Evolutionary conservation across 2,797 vertebrate genomes (phyloP), one percentile per base, ranked within the genome.

Genomic region (Sebastes glaucus): DNA sequence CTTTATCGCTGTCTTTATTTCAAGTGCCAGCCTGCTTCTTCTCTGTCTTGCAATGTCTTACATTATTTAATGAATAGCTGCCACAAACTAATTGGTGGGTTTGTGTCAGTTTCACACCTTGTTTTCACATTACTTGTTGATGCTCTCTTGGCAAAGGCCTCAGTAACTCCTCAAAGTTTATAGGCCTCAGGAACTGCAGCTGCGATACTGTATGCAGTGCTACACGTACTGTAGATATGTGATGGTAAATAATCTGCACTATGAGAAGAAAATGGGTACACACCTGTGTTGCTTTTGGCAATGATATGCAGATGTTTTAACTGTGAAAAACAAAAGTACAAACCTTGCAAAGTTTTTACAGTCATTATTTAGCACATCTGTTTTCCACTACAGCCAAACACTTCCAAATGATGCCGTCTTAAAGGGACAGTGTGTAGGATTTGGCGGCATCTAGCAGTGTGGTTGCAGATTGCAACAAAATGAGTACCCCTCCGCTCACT

Each of bases 61-160:
- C 65, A 79, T 65, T 55, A n/a, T 56, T 49, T 18, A 70, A 68
- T 71, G 27, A 77, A 62, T 28, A 28, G 30, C 59, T 83, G 80
- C 63, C 73, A 83, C 76, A 28, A 67, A 76, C 60, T 74, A 62
- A 82, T 80, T 83, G 76, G 77, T 70, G 22, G 61, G 65, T 83
- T 20, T 16, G 66, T n/a, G 77, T 87, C 72, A 71, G 55, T 42
- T 83, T 75, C 38, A 49, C 33, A 59, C 5, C 25, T 68, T 46
- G 49, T 65, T 61, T 57, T 64, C 66, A 59, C 7, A 10, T 46
- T 13, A 56, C 33, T 53, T 13, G 49, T 76, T 56, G 28, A 27
- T 73, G 32, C 28, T n/a, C 6, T 46, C 14, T 25, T 71, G 62
- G 35, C 55, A 56, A 33, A 68, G 60, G 59, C 59, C 28, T 14